phyloP scores from a whole-genome alignment of 2,797 vertebrate genomes.

The Halcyon leucocephala region DNA sequence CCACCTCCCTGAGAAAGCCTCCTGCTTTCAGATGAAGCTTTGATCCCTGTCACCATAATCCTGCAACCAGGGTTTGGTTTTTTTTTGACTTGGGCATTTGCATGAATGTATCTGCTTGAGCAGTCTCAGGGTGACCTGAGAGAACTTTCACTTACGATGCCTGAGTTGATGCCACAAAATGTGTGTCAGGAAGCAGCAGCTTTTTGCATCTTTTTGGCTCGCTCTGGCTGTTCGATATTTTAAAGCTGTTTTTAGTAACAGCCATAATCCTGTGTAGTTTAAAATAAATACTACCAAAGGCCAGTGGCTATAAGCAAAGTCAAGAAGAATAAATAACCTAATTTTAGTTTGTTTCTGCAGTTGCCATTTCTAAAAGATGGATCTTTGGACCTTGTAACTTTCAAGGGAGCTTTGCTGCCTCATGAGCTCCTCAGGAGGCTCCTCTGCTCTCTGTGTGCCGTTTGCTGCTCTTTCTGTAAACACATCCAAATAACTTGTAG shows the following conservation, averaged over 20 bases:
- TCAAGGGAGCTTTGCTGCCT: background rate
- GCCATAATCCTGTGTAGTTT: background rate
- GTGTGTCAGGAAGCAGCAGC: slow-evolving; percentile 11
- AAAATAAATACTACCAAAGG: background rate
- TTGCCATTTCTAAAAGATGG: background rate
- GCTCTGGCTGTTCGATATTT: background rate
- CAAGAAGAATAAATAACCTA: background rate
- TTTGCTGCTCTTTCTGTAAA: background rate
- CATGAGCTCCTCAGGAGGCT: background rate
- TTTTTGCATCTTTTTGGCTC: background rate
- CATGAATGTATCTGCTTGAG: background rate
- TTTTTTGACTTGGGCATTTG: background rate
- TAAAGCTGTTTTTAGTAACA: background rate
- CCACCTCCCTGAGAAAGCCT: background rate
- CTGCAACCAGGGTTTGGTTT: background rate
- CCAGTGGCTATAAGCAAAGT: background rate
- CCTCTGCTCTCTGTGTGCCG: background rate
- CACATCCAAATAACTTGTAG: background rate
- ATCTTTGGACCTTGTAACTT: background rate
- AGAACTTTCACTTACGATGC: background rate
- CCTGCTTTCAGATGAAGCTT: background rate
- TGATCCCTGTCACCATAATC: background rate
- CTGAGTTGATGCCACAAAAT: background rate
- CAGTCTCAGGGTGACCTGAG: background rate
- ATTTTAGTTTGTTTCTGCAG: background rate